Percentiles rank a stretch among this genome's conserved stretches.
Evolutionary conservation across 2,113 vertebrate genomes (phyloP).

Genomic region (Mesitornis unicolor): DNA sequence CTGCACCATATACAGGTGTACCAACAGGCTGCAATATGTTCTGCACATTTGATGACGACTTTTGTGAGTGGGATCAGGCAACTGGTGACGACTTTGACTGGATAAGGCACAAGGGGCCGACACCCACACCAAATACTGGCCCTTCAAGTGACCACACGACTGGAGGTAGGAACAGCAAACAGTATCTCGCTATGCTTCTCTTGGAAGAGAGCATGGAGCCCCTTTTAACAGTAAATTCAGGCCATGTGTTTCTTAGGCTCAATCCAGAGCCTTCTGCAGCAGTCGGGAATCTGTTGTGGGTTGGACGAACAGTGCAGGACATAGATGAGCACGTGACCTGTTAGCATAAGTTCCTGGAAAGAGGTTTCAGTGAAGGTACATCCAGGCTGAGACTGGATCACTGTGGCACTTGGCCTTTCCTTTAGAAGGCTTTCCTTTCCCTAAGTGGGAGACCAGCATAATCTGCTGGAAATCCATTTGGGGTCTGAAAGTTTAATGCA

Average conservation of each 20-base stretch:
- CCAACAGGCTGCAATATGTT: not conserved
- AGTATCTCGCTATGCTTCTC: not conserved
- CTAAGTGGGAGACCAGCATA: not conserved
- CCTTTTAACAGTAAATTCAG: not conserved
- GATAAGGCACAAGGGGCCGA: constrained; percentile 75
- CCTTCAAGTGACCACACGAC: constrained; percentile 79
- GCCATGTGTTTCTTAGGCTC: not conserved
- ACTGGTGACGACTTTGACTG: constrained; percentile 77
- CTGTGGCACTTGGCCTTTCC: not conserved
- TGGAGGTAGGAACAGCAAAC: constrained; percentile 66
- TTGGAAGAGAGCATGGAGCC: not conserved
- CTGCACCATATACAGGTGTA: not conserved
- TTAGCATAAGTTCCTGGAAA: not conserved
- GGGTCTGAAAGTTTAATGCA: not conserved
- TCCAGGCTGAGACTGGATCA: not conserved
- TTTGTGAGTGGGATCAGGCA: constrained; percentile 79
- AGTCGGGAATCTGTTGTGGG: not conserved
- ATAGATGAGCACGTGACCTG: not conserved
- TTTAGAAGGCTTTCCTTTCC: not conserved
- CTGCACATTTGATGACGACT: constrained; percentile 70
- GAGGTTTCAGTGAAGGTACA: not conserved
- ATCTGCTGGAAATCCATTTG: not conserved
- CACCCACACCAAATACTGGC: constrained; percentile 71
- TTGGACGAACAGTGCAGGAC: not conserved
- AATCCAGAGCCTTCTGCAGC: not conserved